phyloP scores from a whole-genome alignment of 2,888 invertebrate species.

The Xiphydria camelus region DNA sequence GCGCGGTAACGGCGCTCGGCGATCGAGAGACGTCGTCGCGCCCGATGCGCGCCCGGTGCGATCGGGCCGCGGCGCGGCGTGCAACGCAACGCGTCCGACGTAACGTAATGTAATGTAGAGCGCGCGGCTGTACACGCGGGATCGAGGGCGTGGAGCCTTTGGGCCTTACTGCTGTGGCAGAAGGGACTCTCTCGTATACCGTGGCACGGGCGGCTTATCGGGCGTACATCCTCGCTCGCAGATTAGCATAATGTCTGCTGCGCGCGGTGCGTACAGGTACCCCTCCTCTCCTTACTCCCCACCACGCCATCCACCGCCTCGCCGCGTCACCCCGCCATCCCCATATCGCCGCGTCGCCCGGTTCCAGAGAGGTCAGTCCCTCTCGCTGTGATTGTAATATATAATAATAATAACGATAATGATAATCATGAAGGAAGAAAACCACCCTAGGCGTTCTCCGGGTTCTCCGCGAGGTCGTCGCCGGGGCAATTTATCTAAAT shows the following conservation, averaged over 20 bases:
- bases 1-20: too few relatives aligned
- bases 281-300: slow-evolving; percentile 17
- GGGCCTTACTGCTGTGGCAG: slow-evolving; percentile 46
- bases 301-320: background rate
- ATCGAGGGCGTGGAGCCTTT: slow-evolving; percentile 56
- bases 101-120: slow-evolving; percentile 36
- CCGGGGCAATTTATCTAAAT: too few relatives aligned
- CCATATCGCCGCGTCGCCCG: slow-evolving; percentile 13
- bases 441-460: slow-evolving; percentile 25
- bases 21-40: background rate
- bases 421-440: slow-evolving; percentile 32
- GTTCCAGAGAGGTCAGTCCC: slow-evolving; percentile 25
- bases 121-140: slow-evolving; percentile 37
- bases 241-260: slow-evolving; percentile 57
- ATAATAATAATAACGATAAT: slow-evolving; percentile 39
- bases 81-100: slow-evolving; percentile 12
- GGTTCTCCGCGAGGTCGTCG: too few relatives aligned
- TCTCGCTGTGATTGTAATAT: slow-evolving; percentile 35
- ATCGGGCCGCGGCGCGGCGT: background rate
- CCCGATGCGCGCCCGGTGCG: background rate
- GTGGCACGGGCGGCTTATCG: slow-evolving; percentile 47
- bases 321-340: background rate
- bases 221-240: slow-evolving; percentile 55
- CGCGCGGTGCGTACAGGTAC: slow-evolving; percentile 47
- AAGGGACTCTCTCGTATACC: slow-evolving; percentile 40